Evolutionary conservation across 2,888 invertebrate genomes (phyloP), one percentile per base, ranked within the genome.

Genomic region (Macropis europaea): DNA sequence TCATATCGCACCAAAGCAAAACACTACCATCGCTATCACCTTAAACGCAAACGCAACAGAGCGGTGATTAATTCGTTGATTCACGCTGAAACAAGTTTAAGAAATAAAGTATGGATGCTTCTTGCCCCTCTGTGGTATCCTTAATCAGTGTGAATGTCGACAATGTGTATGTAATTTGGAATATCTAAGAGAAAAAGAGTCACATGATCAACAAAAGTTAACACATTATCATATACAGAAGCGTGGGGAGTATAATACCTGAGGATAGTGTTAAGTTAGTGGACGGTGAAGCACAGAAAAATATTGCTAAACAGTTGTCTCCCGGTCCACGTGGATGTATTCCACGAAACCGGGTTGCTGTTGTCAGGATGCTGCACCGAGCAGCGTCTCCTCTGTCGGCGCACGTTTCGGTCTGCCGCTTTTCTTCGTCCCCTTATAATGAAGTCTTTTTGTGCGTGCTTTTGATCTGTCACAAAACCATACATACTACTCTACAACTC

Each of bases 321-420:
- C 97, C 90, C 96, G 95, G 92, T 97, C 97, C 92, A 97, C 95
- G 91, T 96, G 96, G 90, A 97, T 97, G 91, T 95, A 97, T 91
- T 97, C 97, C 93, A 97, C 96, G 92, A 95, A 95, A 92, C 95
- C 90, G 88, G 90, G 95, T 90, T 94, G 94, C 91, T 95, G 95
- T 87, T 96, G 96, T 97, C 97, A 97, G 93, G 97, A 96, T 86
- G 93, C 93, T 73, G 93, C 92, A 87, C 94, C 94, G 83, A 94
- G 91, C 66, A 94, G 91, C 84, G 93, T 92, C 90, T 95, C 95
- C 90, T 94, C 94, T 87, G 94, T 93, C 84, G 95, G 91, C 78
- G 94, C 92, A 62, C 93, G 92, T 50, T 91, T 85, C 17, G 90
- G 90, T 52, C 85, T 85, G 60, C 73, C 73, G 76, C 75, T 72